These are phyloP conservation scores for Oxyura jamaicensis DNA, from an alignment of 2,113 vertebrate species.

Conservation along the genomic window DNA sequence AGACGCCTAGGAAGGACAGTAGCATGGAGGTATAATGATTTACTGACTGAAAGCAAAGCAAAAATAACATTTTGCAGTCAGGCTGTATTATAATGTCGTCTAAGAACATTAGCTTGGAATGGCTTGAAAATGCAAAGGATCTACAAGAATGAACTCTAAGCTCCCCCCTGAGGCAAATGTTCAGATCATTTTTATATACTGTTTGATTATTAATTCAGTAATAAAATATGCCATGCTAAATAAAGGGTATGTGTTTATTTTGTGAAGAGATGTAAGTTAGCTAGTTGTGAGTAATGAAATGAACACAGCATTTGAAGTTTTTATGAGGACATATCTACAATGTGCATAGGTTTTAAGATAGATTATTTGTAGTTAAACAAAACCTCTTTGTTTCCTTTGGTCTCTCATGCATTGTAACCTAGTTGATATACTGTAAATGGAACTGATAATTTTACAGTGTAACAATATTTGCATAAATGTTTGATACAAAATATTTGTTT, in stretches of 20 bases:
- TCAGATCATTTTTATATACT: conserved; percentile 78
- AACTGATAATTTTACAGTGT: conserved; percentile 75
- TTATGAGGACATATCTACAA: conserved; percentile 44
- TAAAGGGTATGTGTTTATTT: conserved; percentile 78
- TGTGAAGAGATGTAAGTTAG: conserved; percentile 66
- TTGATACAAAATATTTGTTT: conserved; percentile 77
- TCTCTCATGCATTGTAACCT: conserved; percentile 66
- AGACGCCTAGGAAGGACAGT: conserved; percentile 83
- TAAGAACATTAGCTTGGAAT: conserved; percentile 82
- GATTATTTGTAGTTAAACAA: conserved; percentile 61
- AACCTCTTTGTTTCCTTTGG: conserved; percentile 61
- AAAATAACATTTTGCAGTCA: conserved; percentile 57
- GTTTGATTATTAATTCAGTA: conserved; percentile 75
- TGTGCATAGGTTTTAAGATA: conserved; percentile 62
- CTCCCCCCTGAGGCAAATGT: conserved; percentile 81
- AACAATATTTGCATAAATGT: conserved; percentile 79
- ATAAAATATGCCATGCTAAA: conserved; percentile 74
- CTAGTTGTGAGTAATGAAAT: conserved; percentile 59
- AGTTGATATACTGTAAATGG: conserved; percentile 71
- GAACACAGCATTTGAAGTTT: conserved; percentile 57
- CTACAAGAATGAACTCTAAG: conserved; percentile 80
- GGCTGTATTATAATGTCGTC: conserved; percentile 62
- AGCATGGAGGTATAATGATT: conserved; percentile 87
- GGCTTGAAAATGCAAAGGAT: conserved; percentile 81
- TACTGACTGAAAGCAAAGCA: conserved; percentile 56